These are phyloP conservation scores for Bovichtus diacanthus DNA, from an alignment of 2,797 vertebrate genomes.

Conservation along the genomic window DNA sequence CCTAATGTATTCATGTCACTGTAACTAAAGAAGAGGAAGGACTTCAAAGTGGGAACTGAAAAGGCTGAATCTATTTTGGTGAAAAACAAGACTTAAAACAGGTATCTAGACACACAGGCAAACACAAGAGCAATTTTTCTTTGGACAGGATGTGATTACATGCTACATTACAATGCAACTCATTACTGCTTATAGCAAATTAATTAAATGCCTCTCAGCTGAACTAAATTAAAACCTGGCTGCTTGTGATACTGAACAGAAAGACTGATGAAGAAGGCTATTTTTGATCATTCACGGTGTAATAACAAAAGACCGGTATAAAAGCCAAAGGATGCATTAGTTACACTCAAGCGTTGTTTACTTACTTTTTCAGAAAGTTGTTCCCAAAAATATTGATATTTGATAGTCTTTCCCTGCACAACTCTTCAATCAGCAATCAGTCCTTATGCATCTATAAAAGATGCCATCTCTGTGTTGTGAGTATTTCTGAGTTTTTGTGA, in stretches of 20 bases:
- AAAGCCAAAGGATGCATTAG: slow-evolving; percentile 3
- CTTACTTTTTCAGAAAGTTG: background rate
- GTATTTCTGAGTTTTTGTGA: no score
- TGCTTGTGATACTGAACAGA: slow-evolving; percentile 62
- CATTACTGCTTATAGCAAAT: slow-evolving; percentile 75
- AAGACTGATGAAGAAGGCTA: slow-evolving; percentile 65
- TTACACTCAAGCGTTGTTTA: slow-evolving; percentile 5
- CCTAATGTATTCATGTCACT: slow-evolving; percentile 23
- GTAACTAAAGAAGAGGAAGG: slow-evolving; percentile 36
- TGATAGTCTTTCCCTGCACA: background rate
- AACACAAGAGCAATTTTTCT: slow-evolving; percentile 50
- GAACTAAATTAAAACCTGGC: slow-evolving; percentile 75
- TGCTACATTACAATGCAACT: slow-evolving; percentile 73
- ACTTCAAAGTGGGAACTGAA: slow-evolving; percentile 61
- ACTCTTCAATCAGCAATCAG: no score
- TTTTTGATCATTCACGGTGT: slow-evolving; percentile 45
- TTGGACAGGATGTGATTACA: slow-evolving; percentile 67
- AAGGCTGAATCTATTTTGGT: slow-evolving; percentile 45
- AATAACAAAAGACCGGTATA: slow-evolving; percentile 35
- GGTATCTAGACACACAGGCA: slow-evolving; percentile 54
- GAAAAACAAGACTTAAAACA: slow-evolving; percentile 39
- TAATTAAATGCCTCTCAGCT: slow-evolving; percentile 76
- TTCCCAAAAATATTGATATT: background rate
- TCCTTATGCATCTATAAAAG: no score
- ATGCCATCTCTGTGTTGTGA: no score